Conservation (phyloP, 2,888 invertebrate genomes). For the Habrosyne pyritoides region DNA sequence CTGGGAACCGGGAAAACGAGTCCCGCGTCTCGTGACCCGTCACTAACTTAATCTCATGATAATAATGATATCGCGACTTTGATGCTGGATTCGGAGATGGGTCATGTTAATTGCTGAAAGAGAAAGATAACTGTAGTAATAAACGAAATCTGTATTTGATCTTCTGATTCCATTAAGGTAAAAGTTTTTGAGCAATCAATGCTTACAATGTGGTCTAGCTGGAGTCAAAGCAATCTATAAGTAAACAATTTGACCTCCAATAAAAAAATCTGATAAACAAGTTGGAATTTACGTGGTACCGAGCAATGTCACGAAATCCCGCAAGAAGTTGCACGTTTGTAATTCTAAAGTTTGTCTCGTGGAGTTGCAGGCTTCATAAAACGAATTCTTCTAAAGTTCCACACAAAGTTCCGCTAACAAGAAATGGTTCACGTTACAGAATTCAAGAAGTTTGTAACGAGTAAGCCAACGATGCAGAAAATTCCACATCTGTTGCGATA, state of each 20-base stretch:
- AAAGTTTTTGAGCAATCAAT: no score
- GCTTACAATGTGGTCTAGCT: no score
- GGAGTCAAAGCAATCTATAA: no score
- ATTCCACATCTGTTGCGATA: neutral
- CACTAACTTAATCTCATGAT: neutral
- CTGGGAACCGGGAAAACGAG: neutral
- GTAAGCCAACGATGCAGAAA: neutral
- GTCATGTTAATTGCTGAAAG: neutral
- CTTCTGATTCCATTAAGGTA: no score
- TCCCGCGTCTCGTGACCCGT: neutral
- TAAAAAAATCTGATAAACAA: no score
- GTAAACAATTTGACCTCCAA: no score
- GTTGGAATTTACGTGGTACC: no score
- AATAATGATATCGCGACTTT: slow-evolving; percentile 1
- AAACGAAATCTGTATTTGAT: neutral
- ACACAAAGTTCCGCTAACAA: neutral
- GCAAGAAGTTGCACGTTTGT: neutral
- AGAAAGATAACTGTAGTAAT: neutral
- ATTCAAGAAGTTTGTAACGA: neutral
- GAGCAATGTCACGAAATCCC: no score
- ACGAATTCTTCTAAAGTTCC: neutral
- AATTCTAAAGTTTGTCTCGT: neutral
- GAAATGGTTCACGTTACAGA: neutral
- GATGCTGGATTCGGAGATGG: neutral
- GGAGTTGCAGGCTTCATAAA: neutral